phyloP scores from a whole-genome alignment of 1,140 invertebrate species.

The Colletes gigas region DNA sequence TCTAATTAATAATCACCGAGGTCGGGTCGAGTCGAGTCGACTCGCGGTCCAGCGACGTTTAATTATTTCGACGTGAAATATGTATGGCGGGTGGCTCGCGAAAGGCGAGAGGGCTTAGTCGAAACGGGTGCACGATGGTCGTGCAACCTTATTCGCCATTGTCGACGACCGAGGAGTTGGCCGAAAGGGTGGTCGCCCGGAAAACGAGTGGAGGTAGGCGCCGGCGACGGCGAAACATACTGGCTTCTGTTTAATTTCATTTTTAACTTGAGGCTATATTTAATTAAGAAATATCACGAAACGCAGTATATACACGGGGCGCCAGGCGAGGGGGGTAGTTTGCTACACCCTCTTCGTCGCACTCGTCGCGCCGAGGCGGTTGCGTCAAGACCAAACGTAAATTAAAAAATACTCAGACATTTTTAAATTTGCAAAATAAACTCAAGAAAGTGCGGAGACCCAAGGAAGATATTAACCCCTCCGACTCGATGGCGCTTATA shows the following conservation, averaged over 20 bases:
- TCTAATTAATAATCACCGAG: conserved; percentile 70
- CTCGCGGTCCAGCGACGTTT: conserved; percentile 73
- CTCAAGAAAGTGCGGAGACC: neutral
- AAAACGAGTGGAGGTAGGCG: conserved; percentile 25
- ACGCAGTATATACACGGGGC: conserved; percentile 39
- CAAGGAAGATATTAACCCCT: no score
- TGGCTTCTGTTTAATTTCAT: conserved; percentile 77
- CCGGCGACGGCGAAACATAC: conserved; percentile 54
- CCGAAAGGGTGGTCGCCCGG: conserved; percentile 32
- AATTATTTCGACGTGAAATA: conserved; percentile 78
- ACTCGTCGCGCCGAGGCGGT: conserved; percentile 32
- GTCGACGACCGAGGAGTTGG: conserved; percentile 61
- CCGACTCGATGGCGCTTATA: no score
- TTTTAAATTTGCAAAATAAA: conserved; percentile 31
- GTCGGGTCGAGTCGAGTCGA: conserved; percentile 48
- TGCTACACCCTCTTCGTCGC: conserved; percentile 15
- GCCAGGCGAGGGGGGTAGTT: conserved; percentile 20
- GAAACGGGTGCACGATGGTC: conserved; percentile 61
- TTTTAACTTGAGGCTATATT: conserved; percentile 77
- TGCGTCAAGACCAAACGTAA: conserved; percentile 40
- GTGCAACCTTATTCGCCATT: conserved; percentile 75
- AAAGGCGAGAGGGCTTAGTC: conserved; percentile 57
- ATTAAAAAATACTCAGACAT: conserved; percentile 62
- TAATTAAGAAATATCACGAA: conserved; percentile 79
- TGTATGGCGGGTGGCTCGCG: conserved; percentile 65